Conservation (phyloP, 2,113 vertebrate species). For the Cyprinodon variegatus region DNA sequence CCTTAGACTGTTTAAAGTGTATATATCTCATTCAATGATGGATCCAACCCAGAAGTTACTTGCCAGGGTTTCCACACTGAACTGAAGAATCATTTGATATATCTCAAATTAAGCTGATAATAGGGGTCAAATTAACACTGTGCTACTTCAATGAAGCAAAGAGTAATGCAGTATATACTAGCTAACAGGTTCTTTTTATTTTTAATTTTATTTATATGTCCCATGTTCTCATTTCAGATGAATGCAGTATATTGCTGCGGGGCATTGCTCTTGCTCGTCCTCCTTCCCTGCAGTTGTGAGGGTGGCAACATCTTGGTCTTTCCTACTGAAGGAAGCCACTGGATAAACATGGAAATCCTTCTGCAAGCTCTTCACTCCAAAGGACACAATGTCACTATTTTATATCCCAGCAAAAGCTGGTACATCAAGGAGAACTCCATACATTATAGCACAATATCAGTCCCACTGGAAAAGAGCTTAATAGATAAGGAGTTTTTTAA, state of each 20-base stretch:
- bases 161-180: no score
- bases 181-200: not conserved
- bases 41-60: no score
- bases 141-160: no score
- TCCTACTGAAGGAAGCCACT: conserved; percentile 72
- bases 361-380: conserved; percentile 57
- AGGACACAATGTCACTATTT: conserved; percentile 66
- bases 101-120: no score
- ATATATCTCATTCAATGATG: no score
- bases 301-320: conserved; percentile 70
- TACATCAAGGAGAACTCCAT: conserved; percentile 56
- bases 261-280: conserved; percentile 42
- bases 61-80: no score
- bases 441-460: conserved; percentile 42
- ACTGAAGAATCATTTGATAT: no score
- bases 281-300: conserved; percentile 26
- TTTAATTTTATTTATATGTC: not conserved
- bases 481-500: conserved; percentile 6
- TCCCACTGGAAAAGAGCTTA: conserved; percentile 36
- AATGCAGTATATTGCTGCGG: conserved; percentile 16
- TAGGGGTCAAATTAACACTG: no score
- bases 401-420: conserved; percentile 55
- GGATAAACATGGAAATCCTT: conserved; percentile 74
- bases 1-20: no score
- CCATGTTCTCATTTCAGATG: conserved; percentile 49